Evolutionary conservation across 2,797 vertebrate genomes (phyloP), one percentile per base, ranked within the genome.

Genomic region (Selene dorsalis): DNA sequence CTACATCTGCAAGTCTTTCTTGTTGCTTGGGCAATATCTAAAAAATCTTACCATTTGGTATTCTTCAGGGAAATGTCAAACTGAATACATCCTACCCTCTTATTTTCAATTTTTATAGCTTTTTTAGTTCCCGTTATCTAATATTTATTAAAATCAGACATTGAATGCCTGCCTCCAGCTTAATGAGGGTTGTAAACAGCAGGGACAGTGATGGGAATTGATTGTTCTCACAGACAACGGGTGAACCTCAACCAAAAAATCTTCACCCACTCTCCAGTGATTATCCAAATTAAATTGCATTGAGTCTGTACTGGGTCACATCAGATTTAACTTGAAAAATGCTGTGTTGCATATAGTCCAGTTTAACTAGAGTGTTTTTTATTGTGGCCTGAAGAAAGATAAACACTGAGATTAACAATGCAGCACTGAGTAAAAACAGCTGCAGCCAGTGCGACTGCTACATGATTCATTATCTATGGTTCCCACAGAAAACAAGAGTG

Each of bases 381-480:
- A 45, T 2, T 50, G 11, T 24, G 18, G 11, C 45, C 10, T 30
- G 24, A 72, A 20, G 9, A 60, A 22, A 26, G 35, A 50, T 66
- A 56, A 50, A 2, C 73, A 68, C 39, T 43, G 56, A 0, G 6
- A 57, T 66, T 30, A 58, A 6, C 53, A 20, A 1, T 28, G 16
- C 14, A 35, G 20, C 58, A 62, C 32, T 35, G 32, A 35, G 32
- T 35, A 35, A 35, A 67, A 52, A 18, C 43, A 72, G 72, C 57
- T 26, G 55, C 32, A 45, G 59, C 47, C 43, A 17, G 14, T 11
- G 45, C 5, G n/a, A 8, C 66, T 60, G 59, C 17, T 74, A 59
- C 66, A 32, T 47, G 66, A 85, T 60, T 78, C 57, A 66, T 80
- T 60, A 60, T 79, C 75, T 73, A 10, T 2, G 41, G 39, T 35